These are phyloP conservation scores for Paramormyrops kingsleyae DNA, from an alignment of 2,113 vertebrate species.

Conservation along the genomic window DNA sequence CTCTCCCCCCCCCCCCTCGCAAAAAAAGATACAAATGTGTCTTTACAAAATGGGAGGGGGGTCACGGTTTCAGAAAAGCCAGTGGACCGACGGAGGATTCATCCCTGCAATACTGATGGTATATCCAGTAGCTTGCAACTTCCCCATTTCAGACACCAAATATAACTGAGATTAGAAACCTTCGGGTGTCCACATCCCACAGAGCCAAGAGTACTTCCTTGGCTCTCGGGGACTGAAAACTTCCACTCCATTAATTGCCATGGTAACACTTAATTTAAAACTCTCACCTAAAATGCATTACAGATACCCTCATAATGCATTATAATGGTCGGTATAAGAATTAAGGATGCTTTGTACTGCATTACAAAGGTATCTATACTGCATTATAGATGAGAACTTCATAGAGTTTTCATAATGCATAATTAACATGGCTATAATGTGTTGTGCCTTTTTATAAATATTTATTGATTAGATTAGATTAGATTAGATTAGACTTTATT, in stretches of 20 bases:
- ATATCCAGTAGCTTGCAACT: not conserved
- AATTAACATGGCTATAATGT: too few species aligned
- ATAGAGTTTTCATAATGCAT: too few species aligned
- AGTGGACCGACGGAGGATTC: not conserved
- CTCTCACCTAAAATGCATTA: not conserved
- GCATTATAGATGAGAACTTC: too few species aligned
- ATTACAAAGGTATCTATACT: too few species aligned
- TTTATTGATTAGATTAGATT: too few species aligned
- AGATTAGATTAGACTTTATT: too few species aligned
- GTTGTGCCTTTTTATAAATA: too few species aligned
- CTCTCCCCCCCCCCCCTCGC: not conserved
- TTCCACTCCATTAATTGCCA: not conserved
- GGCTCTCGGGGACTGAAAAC: not conserved
- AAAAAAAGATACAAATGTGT: constrained; percentile 29
- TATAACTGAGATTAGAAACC: not conserved
- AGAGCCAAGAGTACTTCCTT: not conserved
- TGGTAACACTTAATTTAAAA: not conserved
- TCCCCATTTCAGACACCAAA: not conserved
- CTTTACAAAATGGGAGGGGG: constrained; percentile 30
- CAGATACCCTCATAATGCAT: not conserved
- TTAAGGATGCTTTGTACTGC: too few species aligned
- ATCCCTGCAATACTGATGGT: not conserved
- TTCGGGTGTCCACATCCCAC: not conserved
- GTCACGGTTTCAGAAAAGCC: not conserved
- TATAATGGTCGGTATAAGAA: too few species aligned